These are phyloP conservation scores for Scaptomyza graminum DNA, from an alignment of 1,140 invertebrate genomes.

Conservation along the genomic window DNA sequence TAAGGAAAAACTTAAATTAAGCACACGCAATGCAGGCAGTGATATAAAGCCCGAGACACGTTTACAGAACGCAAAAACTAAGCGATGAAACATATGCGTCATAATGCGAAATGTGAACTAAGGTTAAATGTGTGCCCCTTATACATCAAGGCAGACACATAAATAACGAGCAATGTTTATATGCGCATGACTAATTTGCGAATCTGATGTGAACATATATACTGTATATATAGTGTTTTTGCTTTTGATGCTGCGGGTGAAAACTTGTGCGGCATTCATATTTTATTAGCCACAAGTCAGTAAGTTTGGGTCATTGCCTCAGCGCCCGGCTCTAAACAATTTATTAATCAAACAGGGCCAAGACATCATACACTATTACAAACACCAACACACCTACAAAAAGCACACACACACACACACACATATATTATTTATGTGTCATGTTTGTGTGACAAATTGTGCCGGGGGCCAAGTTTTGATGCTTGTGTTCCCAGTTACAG, in stretches of 20 bases:
- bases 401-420: conserved; percentile 25
- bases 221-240: not conserved
- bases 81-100: conserved; percentile 39
- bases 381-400: conserved; percentile 13
- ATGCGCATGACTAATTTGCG: conserved; percentile 79
- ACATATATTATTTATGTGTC: conserved; percentile 73
- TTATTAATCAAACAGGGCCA: conserved; percentile 73
- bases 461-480: conserved; percentile 66
- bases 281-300: conserved; percentile 78
- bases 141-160: conserved; percentile 60
- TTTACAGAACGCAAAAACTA: conserved; percentile 19
- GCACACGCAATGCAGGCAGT: conserved; percentile 61
- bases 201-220: conserved; percentile 5
- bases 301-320: conserved; percentile 64
- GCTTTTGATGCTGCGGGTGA: conserved; percentile 64
- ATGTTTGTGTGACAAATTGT: conserved; percentile 79
- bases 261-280: conserved; percentile 75
- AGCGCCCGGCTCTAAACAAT: conserved; percentile 68
- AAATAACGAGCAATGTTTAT: conserved; percentile 67
- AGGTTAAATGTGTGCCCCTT: conserved; percentile 60
- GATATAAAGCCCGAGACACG: conserved; percentile 13
- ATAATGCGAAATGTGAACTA: conserved; percentile 60
- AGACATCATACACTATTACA: conserved; percentile 21
- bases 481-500: conserved; percentile 50
- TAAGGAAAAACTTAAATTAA: conserved; percentile 60